Conservation (phyloP, 1,140 invertebrate genomes). For the Bombus affinis region DNA sequence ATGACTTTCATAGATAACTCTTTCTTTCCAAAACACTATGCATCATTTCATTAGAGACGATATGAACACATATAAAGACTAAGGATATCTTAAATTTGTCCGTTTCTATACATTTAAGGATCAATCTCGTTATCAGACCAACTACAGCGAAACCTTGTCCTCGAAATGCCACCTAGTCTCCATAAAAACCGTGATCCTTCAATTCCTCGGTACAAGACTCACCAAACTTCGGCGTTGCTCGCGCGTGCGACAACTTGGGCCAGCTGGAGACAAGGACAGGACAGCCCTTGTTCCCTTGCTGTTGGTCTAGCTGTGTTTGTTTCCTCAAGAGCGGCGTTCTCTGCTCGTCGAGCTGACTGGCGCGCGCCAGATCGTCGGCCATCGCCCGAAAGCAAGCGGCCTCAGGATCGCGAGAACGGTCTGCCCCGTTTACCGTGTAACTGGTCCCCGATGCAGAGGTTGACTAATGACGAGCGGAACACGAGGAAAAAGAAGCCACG, state of each 20-base stretch:
- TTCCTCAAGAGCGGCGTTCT: conserved; percentile 40
- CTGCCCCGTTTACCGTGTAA: conserved; percentile 28
- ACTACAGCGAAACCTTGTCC: no score
- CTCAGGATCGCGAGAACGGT: conserved; percentile 10
- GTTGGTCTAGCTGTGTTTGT: background rate
- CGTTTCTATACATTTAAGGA: no score
- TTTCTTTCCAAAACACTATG: no score
- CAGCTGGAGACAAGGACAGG: conserved; percentile 37
- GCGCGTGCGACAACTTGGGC: conserved; percentile 20
- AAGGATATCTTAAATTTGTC: no score
- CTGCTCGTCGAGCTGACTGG: conserved; percentile 6
- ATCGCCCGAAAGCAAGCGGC: conserved; percentile 19
- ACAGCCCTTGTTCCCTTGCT: background rate
- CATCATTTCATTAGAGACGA: no score
- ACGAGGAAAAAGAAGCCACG: conserved; percentile 37
- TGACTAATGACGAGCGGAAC: conserved; percentile 47
- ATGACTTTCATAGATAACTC: no score
- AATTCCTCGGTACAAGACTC: conserved; percentile 8
- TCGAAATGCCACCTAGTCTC: no score
- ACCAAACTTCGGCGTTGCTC: conserved; percentile 26
- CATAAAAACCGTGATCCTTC: background rate
- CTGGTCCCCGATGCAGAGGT: conserved; percentile 33
- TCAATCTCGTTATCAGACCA: no score
- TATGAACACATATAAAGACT: no score
- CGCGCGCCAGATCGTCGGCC: conserved; percentile 3